phyloP scores from a whole-genome alignment of 2,888 invertebrate genomes.

The Autographa gamma region DNA sequence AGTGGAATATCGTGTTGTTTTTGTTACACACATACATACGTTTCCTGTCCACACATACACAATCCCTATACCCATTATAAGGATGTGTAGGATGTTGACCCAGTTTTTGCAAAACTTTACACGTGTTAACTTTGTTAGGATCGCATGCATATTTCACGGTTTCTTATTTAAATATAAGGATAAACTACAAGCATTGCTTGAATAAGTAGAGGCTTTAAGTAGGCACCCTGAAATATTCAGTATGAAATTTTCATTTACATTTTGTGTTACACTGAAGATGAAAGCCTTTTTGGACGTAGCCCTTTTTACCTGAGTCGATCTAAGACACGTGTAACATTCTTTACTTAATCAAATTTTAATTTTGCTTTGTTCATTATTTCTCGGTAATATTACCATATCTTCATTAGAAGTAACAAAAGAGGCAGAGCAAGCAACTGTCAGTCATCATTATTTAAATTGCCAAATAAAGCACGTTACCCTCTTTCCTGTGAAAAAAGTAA shows the following conservation, averaged over 20 bases:
- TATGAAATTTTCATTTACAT: conserved; percentile 1
- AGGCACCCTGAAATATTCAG: conserved; percentile 1
- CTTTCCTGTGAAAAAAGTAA: neutral
- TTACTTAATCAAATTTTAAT: conserved; percentile 11
- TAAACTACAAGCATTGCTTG: conserved; percentile 11
- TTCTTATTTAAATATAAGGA: conserved; percentile 25
- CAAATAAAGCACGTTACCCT: neutral
- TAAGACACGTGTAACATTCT: conserved; percentile 2
- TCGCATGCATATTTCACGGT: conserved; percentile 25
- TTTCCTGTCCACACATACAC: conserved; percentile 5
- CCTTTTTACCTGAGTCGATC: neutral
- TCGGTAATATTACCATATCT: neutral
- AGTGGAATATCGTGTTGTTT: conserved; percentile 61
- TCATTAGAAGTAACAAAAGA: neutral
- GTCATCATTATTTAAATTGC: neutral
- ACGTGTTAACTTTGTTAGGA: conserved; percentile 21
- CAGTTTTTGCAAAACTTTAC: conserved; percentile 27
- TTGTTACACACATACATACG: conserved; percentile 28
- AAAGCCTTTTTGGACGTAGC: neutral
- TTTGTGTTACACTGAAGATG: neutral
- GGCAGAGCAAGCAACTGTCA: neutral
- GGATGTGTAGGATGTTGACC: conserved; percentile 16
- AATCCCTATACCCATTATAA: neutral
- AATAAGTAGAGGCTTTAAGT: conserved; percentile 10
- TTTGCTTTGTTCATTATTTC: neutral